These are phyloP conservation scores for Micronycteris hirsuta DNA, from an alignment of 2,113 vertebrate species.

Conservation along the genomic window DNA sequence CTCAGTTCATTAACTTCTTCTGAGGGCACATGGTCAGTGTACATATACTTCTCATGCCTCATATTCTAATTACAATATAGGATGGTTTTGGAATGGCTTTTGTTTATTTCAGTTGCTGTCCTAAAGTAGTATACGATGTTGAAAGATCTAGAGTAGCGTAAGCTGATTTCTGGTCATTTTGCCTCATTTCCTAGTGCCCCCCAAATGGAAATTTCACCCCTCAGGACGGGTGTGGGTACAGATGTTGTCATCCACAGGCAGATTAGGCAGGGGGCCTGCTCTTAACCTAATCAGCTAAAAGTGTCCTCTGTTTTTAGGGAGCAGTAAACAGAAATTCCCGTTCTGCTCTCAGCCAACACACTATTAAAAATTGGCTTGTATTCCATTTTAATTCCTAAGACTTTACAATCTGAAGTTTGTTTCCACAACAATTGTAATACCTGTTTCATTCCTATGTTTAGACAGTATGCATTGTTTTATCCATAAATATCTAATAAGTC, in stretches of 20 bases:
- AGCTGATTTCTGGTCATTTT: not conserved
- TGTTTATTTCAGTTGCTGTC: not conserved
- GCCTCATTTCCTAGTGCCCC: not conserved
- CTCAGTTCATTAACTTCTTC: slow-evolving; percentile 90
- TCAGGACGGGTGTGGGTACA: not conserved
- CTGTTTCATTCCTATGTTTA: slow-evolving; percentile 54
- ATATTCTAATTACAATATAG: slow-evolving; percentile 64
- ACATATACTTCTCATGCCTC: slow-evolving; percentile 69
- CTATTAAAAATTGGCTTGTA: not conserved
- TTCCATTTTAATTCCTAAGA: not conserved
- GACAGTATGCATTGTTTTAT: not conserved
- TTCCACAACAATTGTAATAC: slow-evolving; percentile 28
- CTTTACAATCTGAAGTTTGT: not conserved
- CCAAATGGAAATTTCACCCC: not conserved
- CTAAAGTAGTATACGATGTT: not conserved
- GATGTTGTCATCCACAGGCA: not conserved
- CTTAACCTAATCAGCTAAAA: not conserved
- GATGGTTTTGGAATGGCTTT: slow-evolving; percentile 36
- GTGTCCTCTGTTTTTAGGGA: not conserved
- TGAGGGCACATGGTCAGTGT: slow-evolving; percentile 77
- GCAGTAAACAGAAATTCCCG: not conserved
- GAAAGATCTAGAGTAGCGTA: not conserved
- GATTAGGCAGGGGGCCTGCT: not conserved
- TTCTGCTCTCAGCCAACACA: not conserved
- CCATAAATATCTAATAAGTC: slow-evolving; percentile 59